Base-by-base conservation (phyloP, 2,888 invertebrate genomes). In the Ectemnius cavifrons region DNA sequence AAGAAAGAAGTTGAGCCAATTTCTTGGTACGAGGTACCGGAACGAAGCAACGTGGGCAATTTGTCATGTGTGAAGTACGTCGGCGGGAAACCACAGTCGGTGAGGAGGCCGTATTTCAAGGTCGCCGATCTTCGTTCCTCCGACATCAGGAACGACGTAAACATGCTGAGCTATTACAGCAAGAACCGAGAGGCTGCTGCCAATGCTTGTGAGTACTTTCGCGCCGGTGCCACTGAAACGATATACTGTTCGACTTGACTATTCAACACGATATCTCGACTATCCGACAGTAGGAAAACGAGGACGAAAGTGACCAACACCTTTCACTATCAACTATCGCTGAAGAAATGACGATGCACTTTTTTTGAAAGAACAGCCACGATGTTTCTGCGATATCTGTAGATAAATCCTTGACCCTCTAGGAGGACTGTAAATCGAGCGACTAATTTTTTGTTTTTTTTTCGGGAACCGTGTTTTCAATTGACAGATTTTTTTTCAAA, bases 161-260 rank as follows among this genome's bases (percentile, higher is more conserved):
- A 96, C 90, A 94, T 96, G 88, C 93, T 97, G 90, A 97, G 97
- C 90, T 96, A 95, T 93, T 97, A 97, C 93, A 94, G 95, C 92
- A 95, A 95, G 93, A 95, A 95, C 92, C 93, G 95, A 85, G 93
- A 94, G 85, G 95, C 94, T 85, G 94, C 94, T 83, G 93, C 93
- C 87, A 86, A 85, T 82, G 90, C 90, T 82, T 90, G 91, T 91
- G 84, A 91, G 91, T 91, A 88, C 60, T 71, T 63, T 56, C 20
- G 59, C 11, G 58, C 37, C 18, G 23, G 16, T 18, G 16, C 63
- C 52, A 52, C 16, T 1, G 6, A 6, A 11, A 37, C 37, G 8
- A 6, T 37, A 37, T 11, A 5, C 57, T 63, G 23, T 47, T 37
- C 11, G 37, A 37, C 37, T 37, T 37, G 37, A 37, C 37, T 37